Base-by-base conservation (phyloP, 2,888 invertebrate genomes). In the Drosophila pullipes region DNA sequence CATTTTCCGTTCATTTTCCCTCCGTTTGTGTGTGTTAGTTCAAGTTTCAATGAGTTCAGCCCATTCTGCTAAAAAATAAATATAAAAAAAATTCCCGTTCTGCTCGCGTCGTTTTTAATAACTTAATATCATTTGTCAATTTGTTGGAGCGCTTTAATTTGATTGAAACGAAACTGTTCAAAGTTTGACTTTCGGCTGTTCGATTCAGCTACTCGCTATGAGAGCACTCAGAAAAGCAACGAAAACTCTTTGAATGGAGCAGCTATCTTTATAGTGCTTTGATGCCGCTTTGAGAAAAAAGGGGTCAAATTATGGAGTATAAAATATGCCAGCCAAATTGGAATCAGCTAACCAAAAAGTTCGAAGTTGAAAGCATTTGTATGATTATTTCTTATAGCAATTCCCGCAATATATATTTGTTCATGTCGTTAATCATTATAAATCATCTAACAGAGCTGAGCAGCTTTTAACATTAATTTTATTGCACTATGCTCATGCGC, bases 121-220 rank as follows among this genome's bases (percentile, higher is more conserved):
- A 85, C 85, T 85, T 85, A 85, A 85, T 85, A 88, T 85, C 81
- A 79, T 85, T 81, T 83, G 88, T 88, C 77, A 77, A 74, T 74
- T 71, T 70, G 47, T 62, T 22, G 57, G 69, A 66, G 62, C 60
- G 77, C 81, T 83, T 85, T 88, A 76, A 88, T 88, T 85, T 85
- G 85, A 83, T 85, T 85, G 88, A 82, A 87, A 66, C 74, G 81
- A 64, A 82, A 81, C 85, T 76, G 81, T 81, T 65, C 59, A 74
- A 69, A 74, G 69, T 78, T 78, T 60, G 65, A 49, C 57, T 72
- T 74, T 78, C 54, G 59, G 74, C 73, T 87, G 76, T 74, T 75
- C 70, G 61, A 76, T 74, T 76, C 72, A 70, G 25, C 28, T 71
- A 69, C 35, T 37, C 63, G 35, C 41, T 61, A 18, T 53, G 59